phyloP scores from a whole-genome alignment of 2,888 invertebrate genomes.

The Phytoseiulus persimilis region DNA sequence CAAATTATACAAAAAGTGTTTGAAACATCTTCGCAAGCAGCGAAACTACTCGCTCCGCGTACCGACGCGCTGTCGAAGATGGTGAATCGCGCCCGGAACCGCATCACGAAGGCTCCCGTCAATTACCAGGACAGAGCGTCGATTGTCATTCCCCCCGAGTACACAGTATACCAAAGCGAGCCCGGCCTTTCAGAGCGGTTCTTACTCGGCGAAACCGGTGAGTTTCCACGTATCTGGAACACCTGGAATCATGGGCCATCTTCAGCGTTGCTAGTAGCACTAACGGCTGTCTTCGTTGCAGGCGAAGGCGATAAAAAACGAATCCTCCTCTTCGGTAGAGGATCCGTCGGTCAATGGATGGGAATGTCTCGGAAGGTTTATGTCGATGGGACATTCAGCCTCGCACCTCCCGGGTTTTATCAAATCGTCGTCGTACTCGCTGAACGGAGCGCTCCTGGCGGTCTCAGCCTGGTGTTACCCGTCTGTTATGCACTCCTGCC shows the following conservation, averaged over 20 bases:
- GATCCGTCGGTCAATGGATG: background rate
- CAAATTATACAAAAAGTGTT: background rate
- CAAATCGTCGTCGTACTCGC: constrained; percentile 37
- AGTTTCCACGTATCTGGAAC: background rate
- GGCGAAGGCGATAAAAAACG: background rate
- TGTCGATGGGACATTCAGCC: constrained; percentile 40
- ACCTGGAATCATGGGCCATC: background rate
- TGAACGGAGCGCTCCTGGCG: background rate
- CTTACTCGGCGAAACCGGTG: background rate
- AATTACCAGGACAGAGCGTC: background rate
- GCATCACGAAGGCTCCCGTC: background rate
- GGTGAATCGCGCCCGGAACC: background rate
- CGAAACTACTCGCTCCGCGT: background rate
- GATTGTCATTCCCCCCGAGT: background rate
- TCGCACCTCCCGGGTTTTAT: background rate
- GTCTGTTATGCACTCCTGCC: constrained; percentile 36
- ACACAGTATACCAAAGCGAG: background rate
- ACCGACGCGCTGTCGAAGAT: background rate
- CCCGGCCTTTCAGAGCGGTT: background rate
- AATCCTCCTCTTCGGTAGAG: background rate
- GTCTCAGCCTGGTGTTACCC: too few relatives aligned
- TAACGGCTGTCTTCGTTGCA: background rate
- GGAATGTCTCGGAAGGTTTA: background rate
- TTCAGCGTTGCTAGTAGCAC: background rate
- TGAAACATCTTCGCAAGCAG: background rate